These are phyloP conservation scores for Chelonia mydas DNA, from an alignment of 2,797 vertebrate species.

Conservation along the genomic window DNA sequence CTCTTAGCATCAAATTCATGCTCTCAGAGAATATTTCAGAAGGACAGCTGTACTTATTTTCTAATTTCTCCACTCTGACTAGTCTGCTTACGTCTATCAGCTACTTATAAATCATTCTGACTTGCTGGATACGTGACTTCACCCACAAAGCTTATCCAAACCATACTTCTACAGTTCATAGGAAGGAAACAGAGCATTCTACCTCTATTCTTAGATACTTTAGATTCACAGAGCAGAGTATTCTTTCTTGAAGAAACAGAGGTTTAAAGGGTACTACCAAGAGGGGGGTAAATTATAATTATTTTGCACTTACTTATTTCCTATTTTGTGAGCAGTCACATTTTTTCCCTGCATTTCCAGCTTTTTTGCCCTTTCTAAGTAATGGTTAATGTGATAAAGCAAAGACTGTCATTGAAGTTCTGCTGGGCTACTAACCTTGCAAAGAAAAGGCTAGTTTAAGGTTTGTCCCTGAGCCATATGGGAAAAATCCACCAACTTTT, in stretches of 20 bases:
- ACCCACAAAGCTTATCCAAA: not conserved
- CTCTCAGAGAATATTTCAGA: too few species aligned
- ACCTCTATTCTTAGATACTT: not conserved
- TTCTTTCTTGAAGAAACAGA: not conserved
- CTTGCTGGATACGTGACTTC: not conserved
- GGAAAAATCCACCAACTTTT: not conserved
- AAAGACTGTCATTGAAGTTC: not conserved
- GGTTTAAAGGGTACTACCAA: not conserved
- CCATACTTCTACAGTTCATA: not conserved
- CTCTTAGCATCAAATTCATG: too few species aligned
- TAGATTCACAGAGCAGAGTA: not conserved
- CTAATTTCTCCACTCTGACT: not conserved
- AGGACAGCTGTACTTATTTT: too few species aligned
- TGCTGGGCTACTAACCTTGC: not conserved
- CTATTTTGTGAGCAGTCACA: not conserved
- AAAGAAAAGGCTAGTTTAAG: not conserved
- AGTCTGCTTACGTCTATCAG: not conserved
- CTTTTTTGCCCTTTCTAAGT: not conserved
- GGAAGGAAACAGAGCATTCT: not conserved
- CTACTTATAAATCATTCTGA: not conserved
- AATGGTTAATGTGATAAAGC: too few species aligned
- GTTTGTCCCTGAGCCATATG: not conserved
- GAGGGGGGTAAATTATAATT: not conserved
- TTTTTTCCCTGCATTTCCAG: not conserved
- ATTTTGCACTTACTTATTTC: not conserved